Evolutionary conservation across 1,140 invertebrate genomes (phyloP), one percentile per base, ranked within the genome.

Genomic region (Lepidotrigona ventralis): DNA sequence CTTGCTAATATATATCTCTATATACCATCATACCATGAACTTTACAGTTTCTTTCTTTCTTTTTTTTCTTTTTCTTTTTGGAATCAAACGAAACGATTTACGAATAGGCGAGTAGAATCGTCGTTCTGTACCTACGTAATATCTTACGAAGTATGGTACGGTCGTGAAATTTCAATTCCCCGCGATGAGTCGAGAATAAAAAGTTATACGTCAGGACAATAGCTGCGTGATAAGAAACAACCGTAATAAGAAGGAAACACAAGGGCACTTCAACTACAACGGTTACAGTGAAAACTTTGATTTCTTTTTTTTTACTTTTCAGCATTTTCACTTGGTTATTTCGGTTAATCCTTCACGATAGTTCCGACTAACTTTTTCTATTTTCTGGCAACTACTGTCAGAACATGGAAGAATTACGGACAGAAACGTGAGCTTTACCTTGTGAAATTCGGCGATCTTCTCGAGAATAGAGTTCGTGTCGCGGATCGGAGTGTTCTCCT

Each of bases 381-480:
- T 5, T 39, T 39, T 39, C 39, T 39, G 39, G 6, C 39, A 39
- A 5, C 39, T 33, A 6, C 6, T 6, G 4, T 39, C 39, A 6
- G 39, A 39, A 39, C 23, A 0, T 46, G 23, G 15, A n/a, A 46
- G 6, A 11, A n/a, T n/a, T 3, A 11, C 14, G 39, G 2, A 46
- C 33, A 58, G 39, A 39, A 39, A 39, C 3, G 39, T 3, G 51
- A 69, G 60, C 51, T 46, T 81, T 76, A 88, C 86, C 86, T 90
- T 91, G 81, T 89, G 88, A 89, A 88, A 89, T 56, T 76, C 79
- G 73, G 90, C 90, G 81, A 92, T 88, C 81, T 92, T 92, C 60
- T 92, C 91, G 51, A 92, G 90, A 79, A 92, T 85, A 23, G 85
- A 75, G 53, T 76, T 86, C 12, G 89, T 90, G 71, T 92, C 91